Conservation (phyloP, 2,113 vertebrate genomes). For the Harpagus bidentatus region DNA sequence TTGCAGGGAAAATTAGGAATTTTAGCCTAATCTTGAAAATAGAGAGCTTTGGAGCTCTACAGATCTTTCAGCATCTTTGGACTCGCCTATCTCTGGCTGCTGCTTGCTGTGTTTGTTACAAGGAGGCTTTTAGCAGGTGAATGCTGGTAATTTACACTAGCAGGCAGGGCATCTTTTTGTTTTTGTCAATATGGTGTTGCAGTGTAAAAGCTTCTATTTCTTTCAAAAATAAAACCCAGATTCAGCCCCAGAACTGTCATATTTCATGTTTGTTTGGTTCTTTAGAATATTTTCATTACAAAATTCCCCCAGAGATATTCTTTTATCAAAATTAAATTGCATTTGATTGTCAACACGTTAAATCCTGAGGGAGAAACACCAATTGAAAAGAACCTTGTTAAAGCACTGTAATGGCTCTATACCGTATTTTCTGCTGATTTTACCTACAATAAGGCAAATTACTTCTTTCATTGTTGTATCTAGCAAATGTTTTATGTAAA, state of each 20-base stretch:
- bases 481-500: neutral
- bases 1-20: neutral
- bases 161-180: neutral
- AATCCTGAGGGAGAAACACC: slow-evolving; percentile 28
- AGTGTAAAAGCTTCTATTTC: neutral
- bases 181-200: neutral
- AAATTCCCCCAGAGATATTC: neutral
- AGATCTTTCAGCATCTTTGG: neutral
- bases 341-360: slow-evolving; percentile 40
- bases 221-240: neutral
- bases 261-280: neutral
- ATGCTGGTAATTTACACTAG: neutral
- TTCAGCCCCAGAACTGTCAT: neutral
- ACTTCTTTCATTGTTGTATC: neutral
- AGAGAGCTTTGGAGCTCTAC: neutral
- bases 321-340: slow-evolving; percentile 54
- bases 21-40: neutral
- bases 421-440: neutral
- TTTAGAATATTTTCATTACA: slow-evolving; percentile 12
- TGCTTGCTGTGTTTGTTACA: neutral
- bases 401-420: neutral
- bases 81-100: neutral
- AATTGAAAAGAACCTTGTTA: slow-evolving; percentile 12
- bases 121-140: neutral
- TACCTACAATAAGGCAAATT: slow-evolving; percentile 1